Base-by-base conservation (phyloP, 2,113 vertebrate genomes). In the Emydura subglobosa region DNA sequence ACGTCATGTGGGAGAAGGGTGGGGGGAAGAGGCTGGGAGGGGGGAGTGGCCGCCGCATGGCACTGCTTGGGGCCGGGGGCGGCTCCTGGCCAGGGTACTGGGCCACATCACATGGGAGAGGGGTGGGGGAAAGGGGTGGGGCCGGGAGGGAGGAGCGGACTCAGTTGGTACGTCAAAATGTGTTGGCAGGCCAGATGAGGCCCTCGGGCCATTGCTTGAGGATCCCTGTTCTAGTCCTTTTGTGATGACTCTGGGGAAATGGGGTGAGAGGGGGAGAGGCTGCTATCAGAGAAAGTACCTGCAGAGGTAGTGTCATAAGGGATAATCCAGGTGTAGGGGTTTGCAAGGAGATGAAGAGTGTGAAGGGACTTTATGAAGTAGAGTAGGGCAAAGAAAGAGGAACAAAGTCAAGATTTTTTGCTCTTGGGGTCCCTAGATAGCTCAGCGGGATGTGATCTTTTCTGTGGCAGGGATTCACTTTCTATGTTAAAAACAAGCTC, bases 201-300 rank as follows among this genome's bases (percentile, higher is more conserved):
- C 47, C 47, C 47, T 47, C 8, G 47, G 47, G 47, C 47, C 47
- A 47, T 47, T 6, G 47, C 8, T 47, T 47, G 44, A 8, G 47
- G 47, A 47, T 47, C 47, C 47, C 19, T 24, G 24, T 55, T 55
- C 72, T 76, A 68, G 34, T 76, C 22, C 42, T 44, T 76, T 76
- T 21, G 19, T 42, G 24, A 76, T 76, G 39, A 76, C 42, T 17
- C 27, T 25, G 7, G 79, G 74, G 7, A 57, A 57, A 81, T 4
- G 5, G 7, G 7, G 2, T 3, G 2, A 61, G 76, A 42, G n/a
- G 47, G 76, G 68, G 78, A 68, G 5, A 57, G 5, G 14, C 65
- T 3, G 0, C 49, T 27, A 12, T 1, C 42, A 76, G 29, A 44
- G 65, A 68, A 85, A 51, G 12, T 6, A 42, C 0, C 1, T 42